Conservation (phyloP, 2,888 invertebrate genomes). For the Standfussiana lucernea region DNA sequence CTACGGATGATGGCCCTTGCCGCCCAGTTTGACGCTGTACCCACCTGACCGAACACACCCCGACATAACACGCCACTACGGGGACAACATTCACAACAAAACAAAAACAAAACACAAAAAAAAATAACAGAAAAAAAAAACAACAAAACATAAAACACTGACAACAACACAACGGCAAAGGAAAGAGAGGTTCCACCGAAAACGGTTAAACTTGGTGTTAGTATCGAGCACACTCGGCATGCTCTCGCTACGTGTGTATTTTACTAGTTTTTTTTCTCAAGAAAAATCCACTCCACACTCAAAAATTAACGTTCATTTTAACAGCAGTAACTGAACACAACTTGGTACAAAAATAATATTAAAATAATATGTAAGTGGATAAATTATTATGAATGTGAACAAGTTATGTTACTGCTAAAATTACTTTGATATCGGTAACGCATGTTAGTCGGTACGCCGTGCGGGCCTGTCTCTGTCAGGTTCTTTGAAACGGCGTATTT, state of each 20-base stretch:
- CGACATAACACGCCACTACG: conserved; percentile 80
- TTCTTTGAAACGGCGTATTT: conserved; percentile 73
- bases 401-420: conserved; percentile 82
- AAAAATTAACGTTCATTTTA: conserved; percentile 79
- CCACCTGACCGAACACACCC: conserved; percentile 84
- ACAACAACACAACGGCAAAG: conserved; percentile 89
- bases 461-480: conserved; percentile 73
- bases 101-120: conserved; percentile 76
- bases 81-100: conserved; percentile 86
- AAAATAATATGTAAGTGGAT: conserved; percentile 76
- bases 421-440: conserved; percentile 78
- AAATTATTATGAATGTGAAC: conserved; percentile 66
- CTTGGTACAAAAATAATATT: conserved; percentile 75
- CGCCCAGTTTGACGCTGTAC: conserved; percentile 85
- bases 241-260: conserved; percentile 80
- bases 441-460: conserved; percentile 83
- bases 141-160: conserved; percentile 78
- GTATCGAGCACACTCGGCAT: conserved; percentile 86
- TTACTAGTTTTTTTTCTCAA: conserved; percentile 70
- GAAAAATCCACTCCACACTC: conserved; percentile 90
- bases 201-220: conserved; percentile 79
- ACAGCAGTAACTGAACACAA: conserved; percentile 87
- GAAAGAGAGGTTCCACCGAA: conserved; percentile 83
- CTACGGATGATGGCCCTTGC: conserved; percentile 76
- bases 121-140: conserved; percentile 74